Evolutionary conservation across 2,888 invertebrate genomes (phyloP).

Genomic region (Eupithecia centaureata): DNA sequence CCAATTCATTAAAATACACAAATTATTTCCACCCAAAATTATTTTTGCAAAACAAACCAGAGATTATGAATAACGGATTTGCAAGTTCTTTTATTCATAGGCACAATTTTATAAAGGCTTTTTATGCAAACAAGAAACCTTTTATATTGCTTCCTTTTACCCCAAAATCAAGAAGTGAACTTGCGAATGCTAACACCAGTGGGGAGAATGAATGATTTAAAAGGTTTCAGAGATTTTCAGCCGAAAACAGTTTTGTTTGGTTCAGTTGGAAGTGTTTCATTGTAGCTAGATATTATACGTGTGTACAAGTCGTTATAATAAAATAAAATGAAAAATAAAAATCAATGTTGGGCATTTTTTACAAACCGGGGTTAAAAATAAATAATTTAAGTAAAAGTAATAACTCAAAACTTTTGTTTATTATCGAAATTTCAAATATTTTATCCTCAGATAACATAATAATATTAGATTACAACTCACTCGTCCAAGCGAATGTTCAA

Average conservation of each 20-base stretch:
- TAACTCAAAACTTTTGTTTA: background rate
- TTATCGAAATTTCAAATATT: background rate
- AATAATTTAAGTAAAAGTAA: background rate
- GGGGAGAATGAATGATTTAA: constrained; percentile 1
- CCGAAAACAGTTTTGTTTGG: background rate
- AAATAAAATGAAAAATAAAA: too few species aligned
- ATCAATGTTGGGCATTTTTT: too few species aligned
- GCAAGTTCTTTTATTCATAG: constrained; percentile 42
- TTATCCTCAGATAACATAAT: background rate
- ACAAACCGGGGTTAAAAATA: background rate
- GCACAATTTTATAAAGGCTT: constrained; percentile 32
- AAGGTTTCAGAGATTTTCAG: constrained; percentile 7
- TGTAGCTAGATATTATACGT: too few species aligned
- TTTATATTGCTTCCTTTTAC: constrained; percentile 31
- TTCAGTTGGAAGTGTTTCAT: background rate
- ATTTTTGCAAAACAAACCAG: constrained; percentile 36
- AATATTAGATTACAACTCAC: background rate
- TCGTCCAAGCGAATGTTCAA: background rate
- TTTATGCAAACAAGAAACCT: constrained; percentile 29
- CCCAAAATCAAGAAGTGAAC: constrained; percentile 31
- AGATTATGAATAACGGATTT: constrained; percentile 39
- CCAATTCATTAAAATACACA: background rate
- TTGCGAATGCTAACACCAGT: constrained; percentile 25
- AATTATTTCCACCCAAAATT: constrained; percentile 26
- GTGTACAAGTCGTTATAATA: too few species aligned